Evolutionary conservation across 2,888 invertebrate species (phyloP).

Genomic region (Quadriops clusia): DNA sequence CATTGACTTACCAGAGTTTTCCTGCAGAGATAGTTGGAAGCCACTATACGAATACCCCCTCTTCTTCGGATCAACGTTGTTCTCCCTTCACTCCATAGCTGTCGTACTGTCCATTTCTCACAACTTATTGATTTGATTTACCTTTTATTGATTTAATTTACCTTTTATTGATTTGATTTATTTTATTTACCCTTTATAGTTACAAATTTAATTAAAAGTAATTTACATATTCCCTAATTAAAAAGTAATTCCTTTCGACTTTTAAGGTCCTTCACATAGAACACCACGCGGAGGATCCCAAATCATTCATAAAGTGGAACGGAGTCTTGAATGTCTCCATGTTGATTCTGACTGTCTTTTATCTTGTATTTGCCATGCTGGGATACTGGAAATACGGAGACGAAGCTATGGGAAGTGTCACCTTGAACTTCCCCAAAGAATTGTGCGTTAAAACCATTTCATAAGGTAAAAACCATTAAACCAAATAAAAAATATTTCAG

Average conservation of each 20-base stretch:
- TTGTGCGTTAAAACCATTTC: slow-evolving; percentile 34
- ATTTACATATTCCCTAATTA: too few species aligned
- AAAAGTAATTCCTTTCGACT: not conserved
- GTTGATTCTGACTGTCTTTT: slow-evolving; percentile 62
- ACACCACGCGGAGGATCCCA: slow-evolving; percentile 79
- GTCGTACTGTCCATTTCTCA: too few species aligned
- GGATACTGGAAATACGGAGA: slow-evolving; percentile 75
- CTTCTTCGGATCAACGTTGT: slow-evolving; percentile 92
- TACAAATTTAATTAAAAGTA: too few species aligned
- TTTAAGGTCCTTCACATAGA: slow-evolving; percentile 76
- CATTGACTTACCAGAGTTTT: slow-evolving; percentile 52
- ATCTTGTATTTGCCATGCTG: slow-evolving; percentile 68
- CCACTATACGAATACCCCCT: slow-evolving; percentile 64
- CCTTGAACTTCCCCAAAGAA: slow-evolving; percentile 60
- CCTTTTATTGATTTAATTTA: too few species aligned
- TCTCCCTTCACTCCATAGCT: slow-evolving; percentile 91
- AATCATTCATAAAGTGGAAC: slow-evolving; percentile 59
- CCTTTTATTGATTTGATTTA: too few species aligned
- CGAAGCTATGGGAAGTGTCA: slow-evolving; percentile 59
- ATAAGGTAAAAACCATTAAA: not conserved
- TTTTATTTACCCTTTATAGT: too few species aligned
- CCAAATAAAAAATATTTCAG: slow-evolving; percentile 32
- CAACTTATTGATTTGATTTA: too few species aligned
- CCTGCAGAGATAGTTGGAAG: slow-evolving; percentile 52
- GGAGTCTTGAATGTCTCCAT: slow-evolving; percentile 79